A percentile compares a stretch with the other conserved stretches of the same genome.
Evolutionary conservation across 2,797 vertebrate genomes (phyloP).

Genomic region (Threskiornis aethiopicus): DNA sequence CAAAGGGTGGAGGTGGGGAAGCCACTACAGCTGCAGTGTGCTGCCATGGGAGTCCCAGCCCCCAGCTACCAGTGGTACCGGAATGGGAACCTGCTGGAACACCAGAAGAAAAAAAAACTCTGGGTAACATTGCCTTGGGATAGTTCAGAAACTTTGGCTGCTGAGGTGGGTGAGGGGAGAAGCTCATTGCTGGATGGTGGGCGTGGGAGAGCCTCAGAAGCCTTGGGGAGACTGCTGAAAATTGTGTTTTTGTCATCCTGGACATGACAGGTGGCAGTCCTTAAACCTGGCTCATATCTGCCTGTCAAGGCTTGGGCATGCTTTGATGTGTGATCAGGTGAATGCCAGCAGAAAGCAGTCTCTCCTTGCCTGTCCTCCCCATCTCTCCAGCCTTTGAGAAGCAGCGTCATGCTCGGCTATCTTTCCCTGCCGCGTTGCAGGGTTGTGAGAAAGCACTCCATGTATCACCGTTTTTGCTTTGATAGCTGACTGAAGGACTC

Average conservation of each 20-base stretch:
- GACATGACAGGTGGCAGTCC: not conserved
- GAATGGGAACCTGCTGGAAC: conserved; percentile 77
- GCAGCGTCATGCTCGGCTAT: not conserved
- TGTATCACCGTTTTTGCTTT: rapidly evolving
- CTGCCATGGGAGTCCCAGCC: conserved; percentile 82
- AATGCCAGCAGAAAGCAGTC: not conserved
- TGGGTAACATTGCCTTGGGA: conserved; percentile 67
- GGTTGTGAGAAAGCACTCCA: not conserved
- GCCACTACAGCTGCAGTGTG: conserved; percentile 74
- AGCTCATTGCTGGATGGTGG: not conserved
- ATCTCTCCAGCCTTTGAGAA: not conserved
- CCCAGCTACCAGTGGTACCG: conserved; percentile 87
- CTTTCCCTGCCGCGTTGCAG: rapidly evolving
- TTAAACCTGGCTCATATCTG: not conserved
- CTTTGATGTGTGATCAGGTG: not conserved
- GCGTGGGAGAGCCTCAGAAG: not conserved
- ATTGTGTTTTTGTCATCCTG: not conserved
- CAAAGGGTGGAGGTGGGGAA: conserved; percentile 70
- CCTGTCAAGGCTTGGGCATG: rapidly evolving
- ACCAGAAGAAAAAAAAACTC: conserved; percentile 73
- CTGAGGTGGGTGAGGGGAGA: not conserved
- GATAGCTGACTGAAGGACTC: not conserved
- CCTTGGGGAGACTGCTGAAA: not conserved
- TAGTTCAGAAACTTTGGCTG: not conserved
- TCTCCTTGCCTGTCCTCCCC: not conserved